These are phyloP conservation scores for Oligia strigilis DNA, from an alignment of 2,888 invertebrate species.

Conservation along the genomic window DNA sequence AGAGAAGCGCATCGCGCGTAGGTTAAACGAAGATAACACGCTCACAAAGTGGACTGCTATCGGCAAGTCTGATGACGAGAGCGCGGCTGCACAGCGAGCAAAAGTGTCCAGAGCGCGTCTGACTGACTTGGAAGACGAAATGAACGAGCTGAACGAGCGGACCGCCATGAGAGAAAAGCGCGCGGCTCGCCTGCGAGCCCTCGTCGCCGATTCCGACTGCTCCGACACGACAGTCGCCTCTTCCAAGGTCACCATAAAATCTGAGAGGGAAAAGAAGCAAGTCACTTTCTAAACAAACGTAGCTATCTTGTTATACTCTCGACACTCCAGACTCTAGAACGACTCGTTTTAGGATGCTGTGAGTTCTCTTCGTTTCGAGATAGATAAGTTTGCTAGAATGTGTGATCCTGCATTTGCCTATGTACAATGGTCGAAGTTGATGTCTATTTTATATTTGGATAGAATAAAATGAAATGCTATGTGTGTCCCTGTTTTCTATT, in stretches of 20 bases:
- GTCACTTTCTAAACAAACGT: slow-evolving; percentile 84
- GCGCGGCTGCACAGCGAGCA: slow-evolving; percentile 92
- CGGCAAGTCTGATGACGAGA: slow-evolving; percentile 84
- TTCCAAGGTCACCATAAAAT: slow-evolving; percentile 83
- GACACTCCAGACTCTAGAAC: slow-evolving; percentile 73
- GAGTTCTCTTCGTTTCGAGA: slow-evolving; percentile 72
- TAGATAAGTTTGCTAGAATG: slow-evolving; percentile 81
- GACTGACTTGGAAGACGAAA: slow-evolving; percentile 94
- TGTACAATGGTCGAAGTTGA: slow-evolving; percentile 79
- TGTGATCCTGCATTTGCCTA: slow-evolving; percentile 84
- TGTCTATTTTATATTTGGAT: slow-evolving; percentile 86
- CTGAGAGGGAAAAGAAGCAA: slow-evolving; percentile 88
- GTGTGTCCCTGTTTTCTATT: slow-evolving; percentile 83
- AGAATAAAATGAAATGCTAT: slow-evolving; percentile 84
- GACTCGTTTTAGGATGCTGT: slow-evolving; percentile 68
- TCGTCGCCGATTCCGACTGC: slow-evolving; percentile 92
- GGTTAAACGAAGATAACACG: slow-evolving; percentile 82
- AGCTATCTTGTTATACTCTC: slow-evolving; percentile 57
- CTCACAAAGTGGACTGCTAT: slow-evolving; percentile 93
- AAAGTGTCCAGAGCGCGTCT: slow-evolving; percentile 92
- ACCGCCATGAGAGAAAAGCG: slow-evolving; percentile 93
- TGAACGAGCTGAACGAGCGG: slow-evolving; percentile 93
- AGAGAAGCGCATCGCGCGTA: slow-evolving; percentile 85
- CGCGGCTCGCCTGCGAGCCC: slow-evolving; percentile 92
- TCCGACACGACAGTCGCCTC: slow-evolving; percentile 79